These are phyloP conservation scores for Platycheirus rosarum DNA, from an alignment of 2,888 invertebrate genomes.

Conservation along the genomic window DNA sequence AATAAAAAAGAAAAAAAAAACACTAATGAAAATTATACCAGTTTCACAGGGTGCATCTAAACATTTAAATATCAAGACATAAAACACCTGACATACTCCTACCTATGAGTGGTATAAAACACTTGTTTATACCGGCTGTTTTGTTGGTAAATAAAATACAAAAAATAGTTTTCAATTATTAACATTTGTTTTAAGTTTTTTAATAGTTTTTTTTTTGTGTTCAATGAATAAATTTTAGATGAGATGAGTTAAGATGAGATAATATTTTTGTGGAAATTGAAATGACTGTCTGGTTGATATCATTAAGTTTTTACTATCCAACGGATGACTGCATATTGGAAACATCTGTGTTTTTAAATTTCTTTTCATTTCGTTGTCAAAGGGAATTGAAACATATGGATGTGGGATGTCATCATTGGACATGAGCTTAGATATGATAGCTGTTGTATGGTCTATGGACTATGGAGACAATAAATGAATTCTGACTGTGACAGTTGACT, in stretches of 20 bases:
- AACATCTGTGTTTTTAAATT: slow-evolving; percentile 12
- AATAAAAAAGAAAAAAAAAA: slow-evolving; percentile 22
- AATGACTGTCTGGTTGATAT: slow-evolving; percentile 27
- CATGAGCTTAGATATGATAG: slow-evolving; percentile 22
- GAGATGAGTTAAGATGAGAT: too few species aligned
- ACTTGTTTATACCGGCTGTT: slow-evolving; percentile 69
- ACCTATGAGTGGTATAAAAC: slow-evolving; percentile 73
- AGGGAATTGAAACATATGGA: slow-evolving; percentile 2
- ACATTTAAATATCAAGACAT: slow-evolving; percentile 54
- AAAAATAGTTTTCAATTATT: slow-evolving; percentile 23
- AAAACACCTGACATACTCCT: slow-evolving; percentile 48
- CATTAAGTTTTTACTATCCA: slow-evolving; percentile 7
- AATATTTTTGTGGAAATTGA: not conserved
- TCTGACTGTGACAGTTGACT: not conserved
- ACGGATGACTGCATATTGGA: slow-evolving; percentile 11
- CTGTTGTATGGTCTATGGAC: not conserved
- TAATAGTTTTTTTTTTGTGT: not conserved
- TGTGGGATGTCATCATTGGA: slow-evolving; percentile 9
- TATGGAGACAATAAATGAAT: too few species aligned
- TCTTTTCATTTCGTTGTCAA: slow-evolving; percentile 7
- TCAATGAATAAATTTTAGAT: slow-evolving; percentile 2
- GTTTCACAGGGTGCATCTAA: slow-evolving; percentile 58
- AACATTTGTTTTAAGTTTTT: slow-evolving; percentile 2
- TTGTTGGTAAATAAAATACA: slow-evolving; percentile 56
- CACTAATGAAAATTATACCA: slow-evolving; percentile 12